phyloP scores from a whole-genome alignment of 2,797 vertebrate genomes.

The Gymnocypris eckloni region DNA sequence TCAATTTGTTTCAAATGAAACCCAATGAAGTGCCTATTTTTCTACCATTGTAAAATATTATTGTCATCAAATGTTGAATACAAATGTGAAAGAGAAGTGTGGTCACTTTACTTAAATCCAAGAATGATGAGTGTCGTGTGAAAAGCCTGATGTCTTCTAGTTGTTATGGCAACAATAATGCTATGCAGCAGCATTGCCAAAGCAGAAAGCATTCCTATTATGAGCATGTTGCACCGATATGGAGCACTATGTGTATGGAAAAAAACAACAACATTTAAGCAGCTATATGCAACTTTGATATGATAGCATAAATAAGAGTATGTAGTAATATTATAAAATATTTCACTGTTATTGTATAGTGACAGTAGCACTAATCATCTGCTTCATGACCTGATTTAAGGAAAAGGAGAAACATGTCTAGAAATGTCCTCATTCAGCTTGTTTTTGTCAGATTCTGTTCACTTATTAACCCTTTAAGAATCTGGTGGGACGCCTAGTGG shows the following conservation, averaged over 20 bases:
- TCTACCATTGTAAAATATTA: neutral
- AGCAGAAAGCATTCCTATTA: neutral
- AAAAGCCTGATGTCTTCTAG: constrained; percentile 27
- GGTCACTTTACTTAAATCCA: neutral
- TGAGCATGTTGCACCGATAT: neutral
- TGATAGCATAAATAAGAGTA: no score
- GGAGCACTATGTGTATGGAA: neutral
- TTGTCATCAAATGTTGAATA: neutral
- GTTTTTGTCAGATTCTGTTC: neutral
- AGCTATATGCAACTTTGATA: neutral
- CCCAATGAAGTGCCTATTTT: neutral
- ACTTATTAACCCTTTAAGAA: neutral
- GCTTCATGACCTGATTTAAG: neutral
- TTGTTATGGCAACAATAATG: constrained; percentile 35
- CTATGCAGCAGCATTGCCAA: constrained; percentile 8
- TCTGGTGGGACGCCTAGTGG: no score
- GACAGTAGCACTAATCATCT: neutral
- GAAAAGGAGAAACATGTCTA: neutral
- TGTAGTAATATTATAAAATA: neutral
- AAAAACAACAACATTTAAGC: neutral
- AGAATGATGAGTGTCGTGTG: neutral
- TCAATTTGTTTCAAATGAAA: neutral
- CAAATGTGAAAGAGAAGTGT: neutral
- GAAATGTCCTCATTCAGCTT: neutral
- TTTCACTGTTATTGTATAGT: neutral